phyloP scores from a whole-genome alignment of 1,140 invertebrate species.

The Sarcophaga bullata region DNA sequence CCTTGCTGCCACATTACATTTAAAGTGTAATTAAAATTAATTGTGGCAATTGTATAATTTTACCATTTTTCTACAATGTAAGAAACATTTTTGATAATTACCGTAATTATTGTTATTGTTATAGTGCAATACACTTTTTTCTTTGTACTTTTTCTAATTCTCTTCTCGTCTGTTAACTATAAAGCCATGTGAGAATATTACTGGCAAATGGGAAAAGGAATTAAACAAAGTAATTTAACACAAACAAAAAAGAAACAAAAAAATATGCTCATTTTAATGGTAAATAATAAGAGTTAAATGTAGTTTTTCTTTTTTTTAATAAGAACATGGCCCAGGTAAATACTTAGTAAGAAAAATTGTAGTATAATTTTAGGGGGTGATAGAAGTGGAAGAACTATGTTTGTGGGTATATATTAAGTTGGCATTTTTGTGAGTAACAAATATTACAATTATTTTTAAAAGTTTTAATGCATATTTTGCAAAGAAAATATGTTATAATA shows the following conservation, averaged over 20 bases:
- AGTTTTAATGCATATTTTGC: too few relatives aligned
- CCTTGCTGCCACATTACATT: not conserved
- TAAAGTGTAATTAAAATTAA: conserved; percentile 12
- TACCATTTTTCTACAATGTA: not conserved
- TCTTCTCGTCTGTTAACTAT: not conserved
- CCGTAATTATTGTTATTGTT: conserved; percentile 4
- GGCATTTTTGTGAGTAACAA: too few relatives aligned
- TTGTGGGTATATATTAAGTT: too few relatives aligned
- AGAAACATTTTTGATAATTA: not conserved
- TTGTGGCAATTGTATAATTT: conserved; percentile 15
- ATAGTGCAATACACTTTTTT: not conserved
- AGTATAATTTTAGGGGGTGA: too few relatives aligned
- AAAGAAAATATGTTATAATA: too few relatives aligned
- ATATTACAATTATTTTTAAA: too few relatives aligned
- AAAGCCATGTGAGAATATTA: not conserved
- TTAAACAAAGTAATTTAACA: conserved; percentile 4
- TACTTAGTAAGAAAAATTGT: too few relatives aligned
- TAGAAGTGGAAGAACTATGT: too few relatives aligned
- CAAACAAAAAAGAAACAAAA: not conserved
- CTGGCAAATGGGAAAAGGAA: not conserved
- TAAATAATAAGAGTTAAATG: conserved; percentile 6
- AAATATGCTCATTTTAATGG: not conserved
- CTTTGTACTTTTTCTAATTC: not conserved
- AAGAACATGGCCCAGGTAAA: too few relatives aligned
- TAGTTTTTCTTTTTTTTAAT: not conserved